Base-by-base conservation (phyloP, 2,113 vertebrate species). In the Athene noctua region DNA sequence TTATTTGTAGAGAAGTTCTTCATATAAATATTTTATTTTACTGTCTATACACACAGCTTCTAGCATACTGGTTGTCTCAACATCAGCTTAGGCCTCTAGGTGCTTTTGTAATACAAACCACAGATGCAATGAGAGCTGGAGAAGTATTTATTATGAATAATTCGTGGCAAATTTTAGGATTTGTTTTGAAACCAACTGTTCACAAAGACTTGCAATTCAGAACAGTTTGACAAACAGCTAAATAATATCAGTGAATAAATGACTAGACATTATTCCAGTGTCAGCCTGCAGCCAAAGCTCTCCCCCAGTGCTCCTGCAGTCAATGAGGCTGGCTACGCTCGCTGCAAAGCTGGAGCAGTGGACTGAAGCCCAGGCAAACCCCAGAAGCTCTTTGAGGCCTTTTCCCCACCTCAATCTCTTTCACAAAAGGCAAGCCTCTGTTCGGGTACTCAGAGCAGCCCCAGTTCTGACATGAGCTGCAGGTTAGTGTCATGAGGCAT, bases 11-110 rank as follows among this genome's bases (percentile, higher is more conserved):
- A 72, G 61, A 72, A 51, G 26, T 61, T 82, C 65, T 80, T 81
- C 34, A 67, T 12, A 65, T 81, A 65, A 94, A 88, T 86, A 95
- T 87, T 91, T 81, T 81, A 78, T 82, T 87, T 92, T 91, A 13
- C 27, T 75, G 17, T 62, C 86, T 82, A 14, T 42, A 23, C 36
- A 86, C 18, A 49, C 19, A 75, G 73, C 40, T 88, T 75, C 80
- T 62, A 54, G 72, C 68, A 72, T 16, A 18, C 23, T 86, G 70
- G 36, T 82, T 86, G 78, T 72, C 66, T 72, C 80, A 72, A 91
- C 68, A 62, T 85, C 92, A 95, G 15, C 40, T 29, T 11, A 13
- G 80, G 78, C 80, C 83, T 90, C 68, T 59, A 88, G 92, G 73
- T 89, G 59, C 52, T 89, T 75, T 40, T 73, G 49, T 62, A 94